A percentile compares a stretch with the other conserved stretches of the same genome.
These are phyloP conservation scores for Lytechinus pictus DNA, from an alignment of 35 echinoderm and acorn worm species.

Conservation along the genomic window DNA sequence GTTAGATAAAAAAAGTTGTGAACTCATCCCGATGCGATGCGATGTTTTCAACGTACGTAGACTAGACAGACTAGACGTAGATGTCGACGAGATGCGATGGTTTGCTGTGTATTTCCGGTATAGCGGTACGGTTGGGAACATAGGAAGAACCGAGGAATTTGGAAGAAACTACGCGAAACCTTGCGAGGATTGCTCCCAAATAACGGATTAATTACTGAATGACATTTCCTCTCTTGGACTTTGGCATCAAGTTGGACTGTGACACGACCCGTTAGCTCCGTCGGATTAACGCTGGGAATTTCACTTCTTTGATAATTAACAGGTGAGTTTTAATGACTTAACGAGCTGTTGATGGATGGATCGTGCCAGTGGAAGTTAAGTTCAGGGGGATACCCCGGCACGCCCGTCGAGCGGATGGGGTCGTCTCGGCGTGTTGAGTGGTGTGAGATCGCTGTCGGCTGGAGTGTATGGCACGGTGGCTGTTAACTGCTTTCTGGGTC, in stretches of 20 bases:
- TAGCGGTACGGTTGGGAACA: background rate
- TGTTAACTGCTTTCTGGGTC: background rate
- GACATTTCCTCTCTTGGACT: background rate
- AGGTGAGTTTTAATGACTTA: background rate
- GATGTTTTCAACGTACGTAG: background rate
- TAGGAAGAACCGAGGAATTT: background rate
- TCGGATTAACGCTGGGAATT: background rate
- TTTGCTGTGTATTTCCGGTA: background rate
- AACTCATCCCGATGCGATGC: no score
- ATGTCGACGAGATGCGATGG: no score
- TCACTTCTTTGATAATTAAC: background rate
- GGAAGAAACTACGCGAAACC: background rate
- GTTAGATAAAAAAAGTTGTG: background rate
- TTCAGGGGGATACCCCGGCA: background rate
- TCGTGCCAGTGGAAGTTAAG: background rate
- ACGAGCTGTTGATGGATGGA: background rate
- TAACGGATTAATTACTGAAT: background rate
- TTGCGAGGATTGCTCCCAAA: background rate
- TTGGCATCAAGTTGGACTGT: background rate
- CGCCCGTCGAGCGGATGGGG: background rate
- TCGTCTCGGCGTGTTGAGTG: background rate
- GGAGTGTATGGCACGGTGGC: background rate
- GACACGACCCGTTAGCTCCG: background rate
- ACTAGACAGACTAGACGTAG: background rate
- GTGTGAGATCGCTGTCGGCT: background rate